Base-by-base conservation (phyloP, 2,888 invertebrate genomes). In the Gymnoscelis rufifasciata region DNA sequence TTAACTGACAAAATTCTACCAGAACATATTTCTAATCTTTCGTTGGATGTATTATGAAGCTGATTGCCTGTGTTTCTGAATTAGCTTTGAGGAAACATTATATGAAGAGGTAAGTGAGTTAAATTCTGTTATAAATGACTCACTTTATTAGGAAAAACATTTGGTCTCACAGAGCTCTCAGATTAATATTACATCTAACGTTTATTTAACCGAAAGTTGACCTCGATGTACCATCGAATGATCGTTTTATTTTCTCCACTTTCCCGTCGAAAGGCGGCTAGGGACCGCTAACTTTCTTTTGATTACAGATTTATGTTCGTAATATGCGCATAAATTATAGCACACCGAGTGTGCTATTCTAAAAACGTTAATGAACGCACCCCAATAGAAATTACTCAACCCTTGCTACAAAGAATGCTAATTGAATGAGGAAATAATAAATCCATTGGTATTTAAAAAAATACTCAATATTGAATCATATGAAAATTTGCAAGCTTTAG, bases 201-300 rank as follows among this genome's bases (percentile, higher is more conserved):
- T 46, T 30, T 39, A 49, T 38, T 36, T 47, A 40, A 51, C 30
- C 47, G 29, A 12, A 1, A 24, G 7, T 23, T 7, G 10, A 11
- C 26, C 30, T 19, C 29, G 7, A 28, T 40, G 37, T 31, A 42
- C 33, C 41, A 49, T 44, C 30, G 29, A 29, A 8, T 6, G 30
- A 40, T 44, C n/a, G 31, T 30, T 7, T n/a, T 27, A 11, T 24
- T 36, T 33, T 39, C 43, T 39, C 43, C 43, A 33, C 43, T 43
- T 35, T 50, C 38, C 53, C 54, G 47, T 52, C 39, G 12, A 8
- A 26, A 39, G 49, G 45, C 43, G 51, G 47, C 40, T 54, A 58
- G 58, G 56, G 56, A 28, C 47, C 33, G 43, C 54, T 59, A 56
- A 59, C 44, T 49, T 47, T 53, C 31, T 51, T 60, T 57, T 58